phyloP scores from a whole-genome alignment of 2,797 vertebrate species.

The Carduelis carduelis region DNA sequence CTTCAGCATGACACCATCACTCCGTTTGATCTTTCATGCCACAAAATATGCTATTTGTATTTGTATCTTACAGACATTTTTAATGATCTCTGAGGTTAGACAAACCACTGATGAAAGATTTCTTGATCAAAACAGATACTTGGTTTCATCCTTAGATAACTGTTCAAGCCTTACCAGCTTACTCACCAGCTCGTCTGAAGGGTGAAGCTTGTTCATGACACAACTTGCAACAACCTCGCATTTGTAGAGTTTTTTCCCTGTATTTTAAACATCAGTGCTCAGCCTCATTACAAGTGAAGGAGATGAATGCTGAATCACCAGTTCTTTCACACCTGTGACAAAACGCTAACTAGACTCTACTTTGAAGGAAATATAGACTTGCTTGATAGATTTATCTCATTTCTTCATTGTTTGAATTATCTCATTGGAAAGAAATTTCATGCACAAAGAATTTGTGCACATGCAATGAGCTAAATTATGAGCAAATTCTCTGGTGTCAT shows the following conservation, averaged over 20 bases:
- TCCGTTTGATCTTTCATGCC: neutral
- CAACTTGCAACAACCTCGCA: neutral
- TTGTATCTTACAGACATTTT: slow-evolving; percentile 10
- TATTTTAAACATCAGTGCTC: neutral
- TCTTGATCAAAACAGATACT: neutral
- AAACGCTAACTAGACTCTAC: neutral
- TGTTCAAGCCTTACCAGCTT: neutral
- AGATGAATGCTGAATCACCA: neutral
- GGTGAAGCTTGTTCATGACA: neutral
- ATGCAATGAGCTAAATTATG: neutral
- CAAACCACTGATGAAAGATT: slow-evolving; percentile 1
- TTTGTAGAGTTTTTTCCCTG: neutral
- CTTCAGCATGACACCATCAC: neutral
- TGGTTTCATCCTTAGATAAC: neutral
- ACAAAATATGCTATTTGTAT: neutral
- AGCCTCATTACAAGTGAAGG: neutral
- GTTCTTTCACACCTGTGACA: slow-evolving; percentile 8
- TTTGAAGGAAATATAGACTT: neutral
- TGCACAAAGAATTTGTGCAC: neutral
- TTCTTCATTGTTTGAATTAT: slow-evolving; percentile 44
- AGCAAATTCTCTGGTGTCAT: slow-evolving; percentile 35
- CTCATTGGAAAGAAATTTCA: slow-evolving; percentile 32
- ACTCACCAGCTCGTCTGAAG: neutral
- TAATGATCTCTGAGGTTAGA: slow-evolving; percentile 4
- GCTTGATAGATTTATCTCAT: neutral